Conservation (phyloP, 1,140 invertebrate species). For the Pseudomyrmex flavicornis region DNA sequence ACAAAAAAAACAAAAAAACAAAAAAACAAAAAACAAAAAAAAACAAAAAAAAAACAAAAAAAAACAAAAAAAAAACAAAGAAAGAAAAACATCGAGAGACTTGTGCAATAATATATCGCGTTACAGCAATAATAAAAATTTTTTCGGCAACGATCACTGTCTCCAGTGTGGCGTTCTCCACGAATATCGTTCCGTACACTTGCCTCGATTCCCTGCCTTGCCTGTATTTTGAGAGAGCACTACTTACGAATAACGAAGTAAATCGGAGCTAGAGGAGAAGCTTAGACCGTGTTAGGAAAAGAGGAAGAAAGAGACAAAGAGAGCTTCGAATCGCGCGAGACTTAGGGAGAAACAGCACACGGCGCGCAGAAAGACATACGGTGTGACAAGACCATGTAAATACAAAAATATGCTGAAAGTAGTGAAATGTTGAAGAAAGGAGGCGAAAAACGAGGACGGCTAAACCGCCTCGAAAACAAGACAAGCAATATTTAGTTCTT, state of each 20-base stretch:
- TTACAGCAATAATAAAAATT: conserved; percentile 36
- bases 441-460: conserved; percentile 67
- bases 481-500: conserved; percentile 85
- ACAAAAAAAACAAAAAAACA: not conserved
- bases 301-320: too few species aligned
- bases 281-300: conserved; percentile 10
- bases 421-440: conserved; percentile 72
- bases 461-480: conserved; percentile 79
- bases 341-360: conserved; percentile 53
- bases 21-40: not conserved
- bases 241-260: conserved; percentile 67
- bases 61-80: not conserved
- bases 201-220: conserved; percentile 75
- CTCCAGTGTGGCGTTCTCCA: conserved; percentile 8
- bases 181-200: conserved; percentile 68
- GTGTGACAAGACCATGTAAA: conserved; percentile 72
- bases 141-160: not conserved
- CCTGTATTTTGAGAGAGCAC: conserved; percentile 77
- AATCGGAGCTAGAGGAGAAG: conserved; percentile 48
- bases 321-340: conserved; percentile 23
- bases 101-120: conserved; percentile 29
- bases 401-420: conserved; percentile 76
- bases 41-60: not conserved
- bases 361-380: conserved; percentile 44
- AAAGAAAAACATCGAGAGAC: not conserved